Base-by-base conservation (phyloP, 2,113 vertebrate genomes). In the Poecile atricapillus region DNA sequence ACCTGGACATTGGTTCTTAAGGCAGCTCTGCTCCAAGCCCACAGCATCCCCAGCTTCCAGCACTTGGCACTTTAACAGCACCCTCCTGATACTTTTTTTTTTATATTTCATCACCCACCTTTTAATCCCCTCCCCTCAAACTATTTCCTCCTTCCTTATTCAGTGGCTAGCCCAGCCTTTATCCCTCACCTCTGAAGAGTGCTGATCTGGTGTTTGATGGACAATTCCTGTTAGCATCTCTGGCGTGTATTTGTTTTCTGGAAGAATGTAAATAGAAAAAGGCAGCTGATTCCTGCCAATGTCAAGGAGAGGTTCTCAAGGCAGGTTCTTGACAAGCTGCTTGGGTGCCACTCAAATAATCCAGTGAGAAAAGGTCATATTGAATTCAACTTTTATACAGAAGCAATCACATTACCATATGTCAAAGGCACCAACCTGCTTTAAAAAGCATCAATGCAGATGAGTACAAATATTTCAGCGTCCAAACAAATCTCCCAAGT, bases 211-310 rank as follows among this genome's bases (percentile, higher is more conserved):
- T n/a, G 50, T 69, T 39, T 92, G 80, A 62, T 8, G 2, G 76
- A 88, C 83, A 94, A 46, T 22, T 83, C 69, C 76, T 91, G 62
- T 53, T 74, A 78, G 65, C 41, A 39, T 60, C 62, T 49, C 76
- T 80, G 83, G 87, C 64, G 59, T 31, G 33, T 55, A 58, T 62
- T 76, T 76, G 47, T 35, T 70, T 94, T 82, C 58, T 63, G 55
- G 39, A 80, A 80, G 43, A 65, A 80, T 59, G 89, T 35, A 87
- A 94, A 96, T 46, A 86, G 77, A 76, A 56, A 55, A 94, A 94
- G 62, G 74, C 78, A 83, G 59, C 21, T 74, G 82, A 80, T 69
- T 65, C 55, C 82, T 94, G 67, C 56, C 71, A 84, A 30, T 76
- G 63, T 91, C 91, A 88, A 91, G 89, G 75, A 87, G 46, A 87